Conservation (phyloP, 2,888 invertebrate genomes). For the Nomada ruficornis region DNA sequence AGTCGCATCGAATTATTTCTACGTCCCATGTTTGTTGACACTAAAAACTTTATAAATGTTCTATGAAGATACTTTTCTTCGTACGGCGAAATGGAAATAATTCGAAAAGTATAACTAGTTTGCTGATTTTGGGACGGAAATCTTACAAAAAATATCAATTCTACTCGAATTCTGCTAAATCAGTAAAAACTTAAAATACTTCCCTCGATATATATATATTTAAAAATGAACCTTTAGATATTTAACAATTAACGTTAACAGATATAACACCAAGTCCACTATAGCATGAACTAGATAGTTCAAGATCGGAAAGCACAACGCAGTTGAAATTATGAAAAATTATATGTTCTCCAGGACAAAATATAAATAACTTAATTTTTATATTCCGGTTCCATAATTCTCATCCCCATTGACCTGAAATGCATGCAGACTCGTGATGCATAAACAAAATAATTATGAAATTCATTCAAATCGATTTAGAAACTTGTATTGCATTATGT, state of each 20-base stretch:
- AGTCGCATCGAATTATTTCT: slow-evolving; percentile 8
- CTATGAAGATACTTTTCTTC: background rate
- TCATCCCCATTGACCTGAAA: background rate
- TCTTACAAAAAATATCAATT: background rate
- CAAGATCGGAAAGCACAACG: slow-evolving; percentile 15
- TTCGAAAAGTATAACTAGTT: background rate
- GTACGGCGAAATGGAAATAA: background rate
- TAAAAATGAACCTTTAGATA: background rate
- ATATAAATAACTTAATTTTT: background rate
- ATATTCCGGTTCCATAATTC: background rate
- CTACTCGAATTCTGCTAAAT: background rate
- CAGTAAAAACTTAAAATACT: background rate
- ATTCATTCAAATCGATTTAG: background rate
- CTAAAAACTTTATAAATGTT: slow-evolving; percentile 1
- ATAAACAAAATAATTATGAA: slow-evolving; percentile 1
- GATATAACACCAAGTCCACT: background rate
- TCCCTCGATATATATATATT: background rate
- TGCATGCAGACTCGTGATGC: background rate
- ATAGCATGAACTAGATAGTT: slow-evolving; percentile 24
- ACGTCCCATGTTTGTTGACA: background rate
- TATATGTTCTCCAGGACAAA: background rate
- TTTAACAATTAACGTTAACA: background rate
- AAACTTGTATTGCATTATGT: no score
- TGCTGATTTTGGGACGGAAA: background rate
- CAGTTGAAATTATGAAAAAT: background rate